A percentile compares a stretch with the other conserved stretches of the same genome.
phyloP scores from a whole-genome alignment of 2,797 vertebrate genomes.

The Gila robusta region DNA sequence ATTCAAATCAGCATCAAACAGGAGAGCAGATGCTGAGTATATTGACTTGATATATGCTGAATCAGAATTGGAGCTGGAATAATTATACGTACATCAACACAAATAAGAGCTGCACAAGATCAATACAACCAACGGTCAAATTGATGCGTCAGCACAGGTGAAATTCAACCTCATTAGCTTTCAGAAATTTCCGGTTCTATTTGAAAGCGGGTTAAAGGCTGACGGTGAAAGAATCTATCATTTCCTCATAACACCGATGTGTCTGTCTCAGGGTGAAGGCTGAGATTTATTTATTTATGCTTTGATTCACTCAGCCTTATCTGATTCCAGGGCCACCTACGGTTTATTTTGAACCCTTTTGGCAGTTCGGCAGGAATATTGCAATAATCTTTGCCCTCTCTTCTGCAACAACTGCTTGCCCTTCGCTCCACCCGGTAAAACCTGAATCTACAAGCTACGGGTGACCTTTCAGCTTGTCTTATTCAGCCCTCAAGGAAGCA shows the following conservation, averaged over 20 bases:
- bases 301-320: slow-evolving; percentile 39
- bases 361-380: slow-evolving; percentile 41
- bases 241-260: slow-evolving; percentile 34
- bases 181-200: background rate
- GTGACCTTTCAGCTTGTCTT: slow-evolving; percentile 41
- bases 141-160: slow-evolving; percentile 10
- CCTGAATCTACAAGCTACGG: slow-evolving; percentile 31
- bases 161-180: slow-evolving; percentile 34
- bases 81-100: slow-evolving; percentile 20
- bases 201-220: slow-evolving; percentile 11
- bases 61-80: slow-evolving; percentile 18
- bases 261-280: slow-evolving; percentile 34
- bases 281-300: slow-evolving; percentile 50
- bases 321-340: slow-evolving; percentile 41
- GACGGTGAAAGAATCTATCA: slow-evolving; percentile 24
- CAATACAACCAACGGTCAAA: background rate
- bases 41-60: slow-evolving; percentile 31
- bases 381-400: slow-evolving; percentile 37
- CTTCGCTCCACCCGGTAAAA: slow-evolving; percentile 36
- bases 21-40: slow-evolving; percentile 21
- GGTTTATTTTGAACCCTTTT: slow-evolving; percentile 36
- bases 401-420: slow-evolving; percentile 25
- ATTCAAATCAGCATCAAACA: slow-evolving; percentile 49
- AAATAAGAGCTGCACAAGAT: background rate
- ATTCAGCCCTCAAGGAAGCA: slow-evolving; percentile 37